Percentiles rank a stretch among this genome's conserved stretches.
Evolutionary conservation across 2,113 vertebrate genomes (phyloP).

Genomic region (Glaucomys volans): DNA sequence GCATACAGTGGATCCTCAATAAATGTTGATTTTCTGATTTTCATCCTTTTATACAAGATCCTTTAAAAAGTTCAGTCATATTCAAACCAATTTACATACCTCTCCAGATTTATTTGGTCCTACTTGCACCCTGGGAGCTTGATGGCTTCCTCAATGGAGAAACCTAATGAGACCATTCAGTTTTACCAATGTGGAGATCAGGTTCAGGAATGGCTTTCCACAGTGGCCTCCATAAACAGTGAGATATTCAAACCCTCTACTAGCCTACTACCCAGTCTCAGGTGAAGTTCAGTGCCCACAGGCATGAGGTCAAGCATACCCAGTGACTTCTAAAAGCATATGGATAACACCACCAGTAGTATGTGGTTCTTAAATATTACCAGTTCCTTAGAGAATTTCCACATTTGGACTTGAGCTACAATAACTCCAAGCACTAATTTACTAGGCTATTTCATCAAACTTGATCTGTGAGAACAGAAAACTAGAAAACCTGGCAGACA

Average conservation of each 20-base stretch:
- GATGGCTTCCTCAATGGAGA: background rate
- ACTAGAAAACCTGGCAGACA: background rate
- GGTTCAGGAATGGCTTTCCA: background rate
- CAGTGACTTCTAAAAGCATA: background rate
- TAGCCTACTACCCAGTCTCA: background rate
- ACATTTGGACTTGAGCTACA: background rate
- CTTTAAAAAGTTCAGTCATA: background rate
- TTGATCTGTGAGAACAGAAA: background rate
- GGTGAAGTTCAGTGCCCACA: background rate
- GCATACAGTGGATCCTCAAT: background rate
- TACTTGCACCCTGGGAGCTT: background rate
- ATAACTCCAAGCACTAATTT: background rate
- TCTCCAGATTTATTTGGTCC: background rate
- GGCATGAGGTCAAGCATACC: background rate
- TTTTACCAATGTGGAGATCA: background rate
- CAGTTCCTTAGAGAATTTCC: background rate
- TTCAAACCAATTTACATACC: background rate
- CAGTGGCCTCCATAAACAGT: background rate
- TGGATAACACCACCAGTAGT: background rate
- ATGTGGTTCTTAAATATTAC: background rate
- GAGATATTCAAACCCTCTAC: background rate
- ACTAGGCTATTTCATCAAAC: background rate
- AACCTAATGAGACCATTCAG: background rate
- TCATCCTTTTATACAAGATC: background rate
- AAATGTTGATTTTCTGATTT: conserved; percentile 41